These are phyloP conservation scores for Lutjanus erythropterus DNA, from an alignment of 2,113 vertebrate species.

Conservation along the genomic window DNA sequence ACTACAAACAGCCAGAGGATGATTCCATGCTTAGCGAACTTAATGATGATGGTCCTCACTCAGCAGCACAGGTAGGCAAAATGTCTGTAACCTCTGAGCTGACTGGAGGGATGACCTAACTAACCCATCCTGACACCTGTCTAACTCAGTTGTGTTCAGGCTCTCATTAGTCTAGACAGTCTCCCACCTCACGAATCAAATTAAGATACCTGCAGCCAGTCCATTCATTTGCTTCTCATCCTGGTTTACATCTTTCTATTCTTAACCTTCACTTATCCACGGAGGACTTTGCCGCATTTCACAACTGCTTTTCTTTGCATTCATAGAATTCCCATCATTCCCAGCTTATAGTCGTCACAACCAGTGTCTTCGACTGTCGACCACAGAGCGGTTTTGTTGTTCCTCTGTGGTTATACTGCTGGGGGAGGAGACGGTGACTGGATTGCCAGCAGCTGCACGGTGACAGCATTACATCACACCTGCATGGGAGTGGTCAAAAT, in stretches of 20 bases:
- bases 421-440: background rate
- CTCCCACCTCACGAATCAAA: slow-evolving; percentile 21
- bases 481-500: background rate
- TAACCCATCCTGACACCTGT: slow-evolving; percentile 33
- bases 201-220: slow-evolving; percentile 17
- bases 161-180: slow-evolving; percentile 35
- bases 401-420: slow-evolving; percentile 19
- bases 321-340: slow-evolving; percentile 34
- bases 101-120: background rate
- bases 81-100: slow-evolving; percentile 21
- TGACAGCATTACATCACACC: slow-evolving; percentile 6
- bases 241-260: slow-evolving; percentile 12
- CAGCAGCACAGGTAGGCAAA: background rate
- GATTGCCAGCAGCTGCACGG: background rate
- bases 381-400: slow-evolving; percentile 4
- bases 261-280: slow-evolving; percentile 19
- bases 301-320: slow-evolving; percentile 18
- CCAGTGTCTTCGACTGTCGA: slow-evolving; percentile 1
- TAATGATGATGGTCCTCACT: slow-evolving; percentile 13
- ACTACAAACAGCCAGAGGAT: slow-evolving; percentile 40
- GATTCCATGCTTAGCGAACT: slow-evolving; percentile 6
- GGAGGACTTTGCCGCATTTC: background rate
- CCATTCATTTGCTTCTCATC: slow-evolving; percentile 10
- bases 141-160: slow-evolving; percentile 7
- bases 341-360: background rate